Evolutionary conservation across 1,140 invertebrate genomes (phyloP).

Genomic region (Anastatus disparis): DNA sequence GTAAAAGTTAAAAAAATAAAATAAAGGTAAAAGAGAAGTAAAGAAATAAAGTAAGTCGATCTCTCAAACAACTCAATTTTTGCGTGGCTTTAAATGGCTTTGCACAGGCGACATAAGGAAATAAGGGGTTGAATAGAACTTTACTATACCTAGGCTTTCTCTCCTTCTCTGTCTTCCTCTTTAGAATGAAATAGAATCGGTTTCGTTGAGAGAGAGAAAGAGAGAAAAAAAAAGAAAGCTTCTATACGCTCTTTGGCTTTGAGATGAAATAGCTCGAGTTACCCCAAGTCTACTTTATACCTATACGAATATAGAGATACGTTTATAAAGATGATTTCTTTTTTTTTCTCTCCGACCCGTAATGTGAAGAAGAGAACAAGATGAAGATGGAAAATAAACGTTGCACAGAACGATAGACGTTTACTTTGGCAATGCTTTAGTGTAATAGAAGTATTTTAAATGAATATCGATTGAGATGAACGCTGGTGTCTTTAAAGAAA

Average conservation of each 20-base stretch:
- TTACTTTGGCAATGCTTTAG: too few species aligned
- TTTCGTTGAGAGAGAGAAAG: too few species aligned
- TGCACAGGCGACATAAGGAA: conserved; percentile 20
- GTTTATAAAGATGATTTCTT: background rate
- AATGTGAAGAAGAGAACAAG: too few species aligned
- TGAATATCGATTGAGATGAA: too few species aligned
- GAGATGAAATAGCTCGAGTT: conserved; percentile 32
- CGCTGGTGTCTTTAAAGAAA: too few species aligned
- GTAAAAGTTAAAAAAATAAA: background rate
- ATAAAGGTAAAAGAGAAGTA: too few species aligned
- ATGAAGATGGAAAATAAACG: conserved; percentile 30
- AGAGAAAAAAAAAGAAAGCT: too few species aligned
- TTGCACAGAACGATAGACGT: background rate
- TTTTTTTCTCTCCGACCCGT: background rate
- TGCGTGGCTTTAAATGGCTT: conserved; percentile 37
- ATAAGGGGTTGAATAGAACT: conserved; percentile 14
- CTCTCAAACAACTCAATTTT: conserved; percentile 34
- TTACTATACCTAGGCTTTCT: background rate
- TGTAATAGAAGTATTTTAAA: too few species aligned
- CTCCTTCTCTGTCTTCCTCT: background rate
- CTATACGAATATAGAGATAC: background rate
- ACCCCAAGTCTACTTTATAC: conserved; percentile 12
- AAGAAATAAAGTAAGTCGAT: background rate
- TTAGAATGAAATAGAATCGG: conserved; percentile 23
- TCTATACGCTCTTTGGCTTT: background rate